Base-by-base conservation (phyloP, 2,888 invertebrate genomes). In the Rhimphoctona megacephalus region DNA sequence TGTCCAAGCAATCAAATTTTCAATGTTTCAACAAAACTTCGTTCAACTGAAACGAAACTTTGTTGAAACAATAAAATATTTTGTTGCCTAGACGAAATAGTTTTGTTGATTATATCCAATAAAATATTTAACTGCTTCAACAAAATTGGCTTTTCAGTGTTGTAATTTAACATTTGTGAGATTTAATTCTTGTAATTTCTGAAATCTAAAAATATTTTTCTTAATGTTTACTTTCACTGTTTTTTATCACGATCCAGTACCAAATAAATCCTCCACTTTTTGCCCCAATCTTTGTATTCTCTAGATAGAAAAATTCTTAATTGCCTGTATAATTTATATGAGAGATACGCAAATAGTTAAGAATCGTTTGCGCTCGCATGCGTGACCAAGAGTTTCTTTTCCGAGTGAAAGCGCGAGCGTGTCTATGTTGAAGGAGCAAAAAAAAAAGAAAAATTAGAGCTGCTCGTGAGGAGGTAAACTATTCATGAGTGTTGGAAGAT, bases 311-410 rank as follows among this genome's bases (percentile, higher is more conserved):
- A 39, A 54, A 25, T 30, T 67, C 33, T 86, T 77, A 85, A 88
- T 86, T 85, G 33, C 36, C 54, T 39, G 25, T 73, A 30, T 83
- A 83, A 85, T 88, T 83, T 76, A 86, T 76, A 86, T 76, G 78
- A 78, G 79, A 79, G n/a, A 61, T 30, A 49, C 61, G 81, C 87
- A 79, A 89, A 88, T 87, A 89, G 83, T 83, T 88, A 87, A 89
- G 90, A 92, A 90, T 90, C 90, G 89, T 89, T 52, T 90, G 90
- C 92, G 92, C 90, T 93, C 90, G 90, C 89, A 92, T 90, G 93
- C 92, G 91, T 93, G 92, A 92, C 92, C 90, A 83, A 88, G 90
- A 92, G 91, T 93, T 93, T 93, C 93, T 93, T 93, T 93, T 92
- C 92, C 92, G 91, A 79, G 94, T 93, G 94, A 94, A 94, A 94